Evolutionary conservation across 2,113 vertebrate genomes (phyloP).

Genomic region (Hippocampus barbouri): DNA sequence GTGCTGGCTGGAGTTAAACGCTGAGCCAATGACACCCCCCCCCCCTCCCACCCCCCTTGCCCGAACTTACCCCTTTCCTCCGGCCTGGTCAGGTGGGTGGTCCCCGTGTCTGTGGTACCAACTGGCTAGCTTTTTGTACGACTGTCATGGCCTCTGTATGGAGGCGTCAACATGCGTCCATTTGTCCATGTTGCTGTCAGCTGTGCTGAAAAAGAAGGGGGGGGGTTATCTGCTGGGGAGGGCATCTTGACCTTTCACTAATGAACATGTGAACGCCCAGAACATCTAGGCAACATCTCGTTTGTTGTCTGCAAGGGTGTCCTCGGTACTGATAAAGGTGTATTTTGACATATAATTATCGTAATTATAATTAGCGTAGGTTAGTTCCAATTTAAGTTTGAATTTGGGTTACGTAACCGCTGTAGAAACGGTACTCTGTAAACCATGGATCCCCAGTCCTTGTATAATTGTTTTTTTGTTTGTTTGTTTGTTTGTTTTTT

Average conservation of each 20-base stretch:
- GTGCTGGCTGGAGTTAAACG: background rate
- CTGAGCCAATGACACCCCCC: slow-evolving; percentile 21
- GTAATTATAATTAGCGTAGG: no score
- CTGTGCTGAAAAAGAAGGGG: slow-evolving; percentile 61
- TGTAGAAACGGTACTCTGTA: background rate
- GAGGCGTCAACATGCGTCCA: slow-evolving; percentile 59
- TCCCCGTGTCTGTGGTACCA: slow-evolving; percentile 41
- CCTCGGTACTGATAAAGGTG: background rate
- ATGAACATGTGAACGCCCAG: background rate
- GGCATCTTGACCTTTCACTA: slow-evolving; percentile 46
- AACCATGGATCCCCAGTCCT: background rate
- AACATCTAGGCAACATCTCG: background rate
- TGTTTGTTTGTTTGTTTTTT: background rate
- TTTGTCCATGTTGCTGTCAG: slow-evolving; percentile 67
- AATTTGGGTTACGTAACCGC: no score
- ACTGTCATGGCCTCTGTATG: slow-evolving; percentile 49
- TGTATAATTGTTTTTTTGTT: background rate
- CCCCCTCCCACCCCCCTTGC: background rate
- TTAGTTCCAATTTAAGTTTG: no score
- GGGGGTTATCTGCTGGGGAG: slow-evolving; percentile 50
- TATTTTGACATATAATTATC: no score
- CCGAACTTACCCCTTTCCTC: background rate
- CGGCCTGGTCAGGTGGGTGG: slow-evolving; percentile 56
- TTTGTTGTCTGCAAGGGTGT: background rate
- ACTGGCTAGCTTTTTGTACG: slow-evolving; percentile 64